Conservation (phyloP, 2,888 invertebrate genomes). For the Meliscaeva auricollis region DNA sequence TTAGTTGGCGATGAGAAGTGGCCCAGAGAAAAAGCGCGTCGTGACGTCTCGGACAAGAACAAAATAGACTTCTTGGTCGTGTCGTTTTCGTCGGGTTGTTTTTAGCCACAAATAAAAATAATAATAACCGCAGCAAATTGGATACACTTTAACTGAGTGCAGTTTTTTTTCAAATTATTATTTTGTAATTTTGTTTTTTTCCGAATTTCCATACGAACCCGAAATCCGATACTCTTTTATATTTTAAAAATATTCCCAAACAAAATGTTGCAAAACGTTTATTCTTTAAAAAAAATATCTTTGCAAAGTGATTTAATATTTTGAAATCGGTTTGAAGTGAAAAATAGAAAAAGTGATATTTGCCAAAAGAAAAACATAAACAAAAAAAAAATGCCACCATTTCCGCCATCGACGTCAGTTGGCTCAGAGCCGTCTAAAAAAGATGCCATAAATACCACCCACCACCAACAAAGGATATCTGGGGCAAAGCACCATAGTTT, state of each 20-base stretch:
- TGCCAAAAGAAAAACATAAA: too few species aligned
- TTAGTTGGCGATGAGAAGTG: slow-evolving; percentile 73
- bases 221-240: slow-evolving; percentile 61
- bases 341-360: slow-evolving; percentile 12
- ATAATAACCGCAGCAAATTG: neutral
- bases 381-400: slow-evolving; percentile 77
- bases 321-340: slow-evolving; percentile 1
- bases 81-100: slow-evolving; percentile 67
- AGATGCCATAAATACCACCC: slow-evolving; percentile 35
- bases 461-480: slow-evolving; percentile 19
- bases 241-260: neutral
- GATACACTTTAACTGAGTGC: slow-evolving; percentile 40
- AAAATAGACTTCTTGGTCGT: slow-evolving; percentile 48
- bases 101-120: slow-evolving; percentile 55
- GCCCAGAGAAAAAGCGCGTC: slow-evolving; percentile 74
- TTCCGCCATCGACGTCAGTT: slow-evolving; percentile 76
- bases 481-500: slow-evolving; percentile 40
- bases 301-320: slow-evolving; percentile 42
- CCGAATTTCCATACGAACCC: slow-evolving; percentile 59
- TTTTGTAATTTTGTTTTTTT: slow-evolving; percentile 20
- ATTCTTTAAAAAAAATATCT: neutral
- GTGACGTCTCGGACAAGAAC: slow-evolving; percentile 68
- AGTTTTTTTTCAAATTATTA: slow-evolving; percentile 33
- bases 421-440: slow-evolving; percentile 65
- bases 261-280: slow-evolving; percentile 10